Percentiles rank a stretch among this genome's conserved stretches.
Evolutionary conservation across 2,888 invertebrate species (phyloP).

Genomic region (Podotricha telesiphe): DNA sequence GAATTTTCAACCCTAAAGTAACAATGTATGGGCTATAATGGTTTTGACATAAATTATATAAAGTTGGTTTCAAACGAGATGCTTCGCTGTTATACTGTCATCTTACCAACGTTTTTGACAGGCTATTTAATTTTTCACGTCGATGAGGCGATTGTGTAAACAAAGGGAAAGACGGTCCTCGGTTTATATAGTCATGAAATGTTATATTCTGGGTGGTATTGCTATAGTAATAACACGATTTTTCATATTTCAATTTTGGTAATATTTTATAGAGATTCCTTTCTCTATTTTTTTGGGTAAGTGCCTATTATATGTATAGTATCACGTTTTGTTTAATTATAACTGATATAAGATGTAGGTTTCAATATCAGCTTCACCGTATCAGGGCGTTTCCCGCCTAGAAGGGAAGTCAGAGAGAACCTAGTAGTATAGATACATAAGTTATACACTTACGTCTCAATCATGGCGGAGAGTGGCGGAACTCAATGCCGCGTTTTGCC

Average conservation of each 20-base stretch:
- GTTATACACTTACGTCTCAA: too few species aligned
- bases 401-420: too few species aligned
- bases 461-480: too few species aligned
- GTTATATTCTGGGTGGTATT: background rate
- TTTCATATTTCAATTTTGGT: background rate
- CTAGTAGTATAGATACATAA: too few species aligned
- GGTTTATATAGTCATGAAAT: conserved; percentile 46
- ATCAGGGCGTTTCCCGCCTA: too few species aligned
- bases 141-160: conserved; percentile 67
- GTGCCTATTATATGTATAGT: too few species aligned
- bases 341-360: too few species aligned
- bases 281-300: too few species aligned
- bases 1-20: conserved; percentile 37
- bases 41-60: conserved; percentile 15
- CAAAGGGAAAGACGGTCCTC: conserved; percentile 60
- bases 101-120: conserved; percentile 64
- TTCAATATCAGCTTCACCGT: too few species aligned
- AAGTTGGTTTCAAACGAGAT: conserved; percentile 52
- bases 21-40: conserved; percentile 17
- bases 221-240: background rate
- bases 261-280: too few species aligned
- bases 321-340: too few species aligned
- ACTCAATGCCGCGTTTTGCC: too few species aligned
- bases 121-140: conserved; percentile 77
- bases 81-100: conserved; percentile 71